Evolutionary conservation across 2,113 vertebrate genomes (phyloP).

Genomic region (Podocnemis expansa): DNA sequence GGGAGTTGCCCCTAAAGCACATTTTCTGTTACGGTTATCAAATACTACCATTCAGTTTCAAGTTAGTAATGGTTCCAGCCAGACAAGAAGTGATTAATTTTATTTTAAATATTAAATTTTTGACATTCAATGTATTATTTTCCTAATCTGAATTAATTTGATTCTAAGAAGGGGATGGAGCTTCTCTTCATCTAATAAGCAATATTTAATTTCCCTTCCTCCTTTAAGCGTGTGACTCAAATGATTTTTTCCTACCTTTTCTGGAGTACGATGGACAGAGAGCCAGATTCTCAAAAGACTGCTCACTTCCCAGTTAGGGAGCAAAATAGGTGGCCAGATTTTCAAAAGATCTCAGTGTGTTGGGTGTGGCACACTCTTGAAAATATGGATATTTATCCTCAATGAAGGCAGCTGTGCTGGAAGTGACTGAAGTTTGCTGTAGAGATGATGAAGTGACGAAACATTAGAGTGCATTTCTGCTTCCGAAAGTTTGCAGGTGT

Average conservation of each 20-base stretch:
- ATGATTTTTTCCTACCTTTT: background rate
- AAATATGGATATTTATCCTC: background rate
- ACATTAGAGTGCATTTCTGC: background rate
- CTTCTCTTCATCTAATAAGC: background rate
- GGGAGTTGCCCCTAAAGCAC: background rate
- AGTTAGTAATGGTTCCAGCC: background rate
- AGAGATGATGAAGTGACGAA: background rate
- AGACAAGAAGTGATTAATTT: background rate
- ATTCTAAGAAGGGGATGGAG: background rate
- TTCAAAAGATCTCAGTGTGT: background rate
- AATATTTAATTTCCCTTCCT: background rate
- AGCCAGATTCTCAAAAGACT: background rate
- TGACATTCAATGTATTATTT: background rate
- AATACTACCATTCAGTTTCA: background rate
- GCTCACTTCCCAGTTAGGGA: background rate
- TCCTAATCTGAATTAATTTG: background rate
- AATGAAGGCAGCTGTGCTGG: background rate
- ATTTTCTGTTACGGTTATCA: background rate
- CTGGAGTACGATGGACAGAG: background rate
- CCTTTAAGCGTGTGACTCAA: background rate
- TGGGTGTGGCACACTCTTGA: background rate
- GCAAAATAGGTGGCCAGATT: background rate
- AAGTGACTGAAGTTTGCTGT: background rate
- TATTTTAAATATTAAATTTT: background rate
- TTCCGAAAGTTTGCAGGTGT: background rate